phyloP scores from a whole-genome alignment of 2,113 vertebrate species.

The Columba livia region DNA sequence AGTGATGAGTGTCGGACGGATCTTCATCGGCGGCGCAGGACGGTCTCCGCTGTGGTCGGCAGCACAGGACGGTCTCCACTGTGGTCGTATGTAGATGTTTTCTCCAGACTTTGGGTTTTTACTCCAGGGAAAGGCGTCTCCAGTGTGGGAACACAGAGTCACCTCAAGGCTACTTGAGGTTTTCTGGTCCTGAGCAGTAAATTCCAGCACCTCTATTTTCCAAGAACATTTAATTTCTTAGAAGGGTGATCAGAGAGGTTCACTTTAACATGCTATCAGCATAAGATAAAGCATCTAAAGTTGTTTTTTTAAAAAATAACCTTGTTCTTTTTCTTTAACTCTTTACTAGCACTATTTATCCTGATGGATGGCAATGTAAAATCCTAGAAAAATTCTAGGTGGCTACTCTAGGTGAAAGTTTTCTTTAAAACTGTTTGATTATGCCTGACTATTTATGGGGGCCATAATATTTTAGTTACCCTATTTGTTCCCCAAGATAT shows the following conservation, averaged over 20 bases:
- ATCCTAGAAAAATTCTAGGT: neutral
- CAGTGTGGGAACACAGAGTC: neutral
- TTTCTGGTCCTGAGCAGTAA: neutral
- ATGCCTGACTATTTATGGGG: neutral
- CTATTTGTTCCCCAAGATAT: neutral
- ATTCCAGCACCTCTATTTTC: neutral
- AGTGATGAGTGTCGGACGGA: rapidly evolving
- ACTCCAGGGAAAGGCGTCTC: neutral
- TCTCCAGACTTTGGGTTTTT: neutral
- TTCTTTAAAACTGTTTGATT: neutral
- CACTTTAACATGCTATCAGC: neutral
- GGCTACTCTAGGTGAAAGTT: neutral
- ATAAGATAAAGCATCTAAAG: neutral
- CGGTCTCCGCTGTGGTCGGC: too few relatives aligned
- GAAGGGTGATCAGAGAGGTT: neutral
- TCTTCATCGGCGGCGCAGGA: neutral
- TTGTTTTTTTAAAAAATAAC: neutral
- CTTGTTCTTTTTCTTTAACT: neutral
- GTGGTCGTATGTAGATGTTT: neutral
- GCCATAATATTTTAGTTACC: neutral
- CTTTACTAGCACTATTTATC: rapidly evolving
- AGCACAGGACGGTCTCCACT: too few relatives aligned
- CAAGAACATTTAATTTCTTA: neutral
- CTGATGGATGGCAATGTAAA: neutral
- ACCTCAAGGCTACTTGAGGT: neutral